Evolutionary conservation across 1,140 invertebrate genomes (phyloP), one percentile per base, ranked within the genome.

Genomic region (Macrocentrus cingulum): DNA sequence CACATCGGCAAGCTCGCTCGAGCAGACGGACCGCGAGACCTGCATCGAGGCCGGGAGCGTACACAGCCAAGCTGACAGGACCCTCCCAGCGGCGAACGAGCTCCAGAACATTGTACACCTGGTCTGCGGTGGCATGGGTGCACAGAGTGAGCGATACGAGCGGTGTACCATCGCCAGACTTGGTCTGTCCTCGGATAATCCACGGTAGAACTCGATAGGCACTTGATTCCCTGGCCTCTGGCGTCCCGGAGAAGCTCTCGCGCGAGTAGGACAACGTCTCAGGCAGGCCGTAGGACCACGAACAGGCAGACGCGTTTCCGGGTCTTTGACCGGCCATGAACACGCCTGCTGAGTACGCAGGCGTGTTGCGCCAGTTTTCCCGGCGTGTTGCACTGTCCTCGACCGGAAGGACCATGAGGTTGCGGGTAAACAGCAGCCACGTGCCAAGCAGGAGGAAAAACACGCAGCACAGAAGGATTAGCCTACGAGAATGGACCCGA

Each of bases 81-180:
- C 89, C 90, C 60, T 90, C 85, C 90, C 89, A 81, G 70, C 82
- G 75, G 64, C 73, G 80, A 1, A 84, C 84, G n/a, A 91, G 81
- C 71, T 89, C 87, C 7, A 84, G 81, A 11, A 91, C 74, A 59
- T 88, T 86, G 60, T 86, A 85, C 34, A 90, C 76, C 75, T 89
- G 89, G 69, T 90, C 88, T 1, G 85, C 84, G 0, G 88, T 89
- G 0, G 87, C 85, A 70, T 91, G 90, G 1, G 88, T 90, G n/a
- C 83, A 87, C 36, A 88, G 84, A 0, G 88, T 90, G 1, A 80
- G 52, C 37, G 67, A 62, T 2, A 75, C 72, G 41, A 67, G 76
- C 66, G 13, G 63, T 61, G 71, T 69, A 73, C 48, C 64, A 62
- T 22, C 53, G 37, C 37, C 23, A 48, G 75, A 19, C 77, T 79